Evolutionary conservation across 2,888 invertebrate species (phyloP).

Genomic region (Mythimna pallens): DNA sequence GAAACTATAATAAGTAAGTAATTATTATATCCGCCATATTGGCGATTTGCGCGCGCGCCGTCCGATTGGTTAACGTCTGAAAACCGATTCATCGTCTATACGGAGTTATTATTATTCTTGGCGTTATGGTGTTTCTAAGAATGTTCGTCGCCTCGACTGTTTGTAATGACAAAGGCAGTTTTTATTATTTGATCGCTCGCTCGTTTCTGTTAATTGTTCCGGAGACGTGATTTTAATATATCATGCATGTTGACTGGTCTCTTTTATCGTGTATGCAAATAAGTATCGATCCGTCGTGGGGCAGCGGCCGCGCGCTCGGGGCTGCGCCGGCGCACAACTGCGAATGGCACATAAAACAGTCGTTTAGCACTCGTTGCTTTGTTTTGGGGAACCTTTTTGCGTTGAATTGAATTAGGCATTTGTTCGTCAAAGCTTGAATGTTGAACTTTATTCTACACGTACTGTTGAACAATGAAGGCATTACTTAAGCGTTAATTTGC

Average conservation of each 20-base stretch:
- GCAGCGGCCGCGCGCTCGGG: conserved; percentile 37
- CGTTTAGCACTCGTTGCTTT: conserved; percentile 69
- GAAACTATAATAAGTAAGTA: conserved; percentile 63
- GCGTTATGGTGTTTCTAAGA: conserved; percentile 82
- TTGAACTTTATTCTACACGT: conserved; percentile 60
- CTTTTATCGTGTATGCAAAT: conserved; percentile 88
- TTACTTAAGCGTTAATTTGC: conserved; percentile 60
- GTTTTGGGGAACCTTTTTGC: conserved; percentile 66
- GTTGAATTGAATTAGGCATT: conserved; percentile 68
- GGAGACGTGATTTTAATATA: conserved; percentile 89
- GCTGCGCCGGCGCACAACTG: conserved; percentile 56
- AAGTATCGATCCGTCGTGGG: conserved; percentile 73
- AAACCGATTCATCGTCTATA: conserved; percentile 76
- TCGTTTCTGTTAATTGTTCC: conserved; percentile 88
- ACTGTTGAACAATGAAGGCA: conserved; percentile 58
- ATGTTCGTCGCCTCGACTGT: conserved; percentile 76
- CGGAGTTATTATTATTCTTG: conserved; percentile 78
- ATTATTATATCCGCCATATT: conserved; percentile 79
- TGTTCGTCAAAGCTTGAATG: conserved; percentile 59
- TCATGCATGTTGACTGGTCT: conserved; percentile 85
- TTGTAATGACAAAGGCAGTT: conserved; percentile 88
- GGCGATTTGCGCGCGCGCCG: conserved; percentile 70
- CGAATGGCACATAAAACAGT: conserved; percentile 73
- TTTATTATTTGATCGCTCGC: conserved; percentile 88
- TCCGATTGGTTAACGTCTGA: conserved; percentile 77